Evolutionary conservation across 1,140 invertebrate genomes (phyloP), one percentile per base, ranked within the genome.

Genomic region (Macrobrachium rosenbergii): DNA sequence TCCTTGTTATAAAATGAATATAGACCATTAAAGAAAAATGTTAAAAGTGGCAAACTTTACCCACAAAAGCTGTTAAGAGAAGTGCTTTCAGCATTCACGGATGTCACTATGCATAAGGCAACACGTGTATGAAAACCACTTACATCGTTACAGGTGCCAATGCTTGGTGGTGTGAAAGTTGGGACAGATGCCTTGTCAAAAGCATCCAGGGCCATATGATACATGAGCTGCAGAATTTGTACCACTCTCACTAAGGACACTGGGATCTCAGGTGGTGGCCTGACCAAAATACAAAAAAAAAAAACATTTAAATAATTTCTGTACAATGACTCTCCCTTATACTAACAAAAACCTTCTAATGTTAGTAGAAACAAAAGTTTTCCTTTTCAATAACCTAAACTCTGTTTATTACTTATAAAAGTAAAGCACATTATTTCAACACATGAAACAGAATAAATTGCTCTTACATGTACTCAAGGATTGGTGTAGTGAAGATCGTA

Each of bases 191-290:
- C 95, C 91, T 96, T 96, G 90, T 98, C 97, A 91, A 97, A 98
- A 28, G 96, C 94, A 91, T 99, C 98, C 67, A 98, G 93, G 0
- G 97, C 96, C 77, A 98, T 96, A 91, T 98, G 97, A 90, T 98
- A 98, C 0, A 99, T 92, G 21, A 98, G 91, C 82, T 98, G 93
- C 89, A 98, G 93, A 7, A 98, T 93, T 14, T 89, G 89, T 17
- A 89, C 85, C 21, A 87, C 79, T 21, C 89, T 96, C 11, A 94
- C 93, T 81, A 97, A 92, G 12, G 94, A 93, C 21, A 94, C 92
- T 19, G 96, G 95, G 82, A 96, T 93, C 59, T 94, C 93, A 19
- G 94, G 64, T 17, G 89, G 89, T 14, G 89, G 85, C 63, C 89
- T 89, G 73, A 17, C 12, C 79, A 87, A 19, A 59, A 16, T 37